Evolutionary conservation across 2,113 vertebrate species (phyloP).

Genomic region (Callionymus lyra): DNA sequence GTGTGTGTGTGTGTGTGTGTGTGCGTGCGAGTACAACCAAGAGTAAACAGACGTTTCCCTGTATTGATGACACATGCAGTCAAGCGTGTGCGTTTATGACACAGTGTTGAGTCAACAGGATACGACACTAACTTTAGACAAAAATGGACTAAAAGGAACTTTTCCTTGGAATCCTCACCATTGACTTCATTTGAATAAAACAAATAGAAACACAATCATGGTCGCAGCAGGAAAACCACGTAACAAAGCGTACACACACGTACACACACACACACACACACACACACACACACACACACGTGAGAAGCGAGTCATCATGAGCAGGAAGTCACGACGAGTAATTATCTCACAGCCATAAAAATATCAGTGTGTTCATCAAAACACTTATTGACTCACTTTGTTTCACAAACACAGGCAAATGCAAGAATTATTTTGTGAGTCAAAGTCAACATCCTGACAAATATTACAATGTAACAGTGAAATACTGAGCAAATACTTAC

Average conservation of each 20-base stretch:
- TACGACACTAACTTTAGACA: constrained; percentile 79
- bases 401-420: constrained; percentile 36
- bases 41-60: constrained; percentile 45
- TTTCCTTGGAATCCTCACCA: constrained; percentile 79
- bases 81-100: constrained; percentile 70
- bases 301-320: too few relatives aligned
- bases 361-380: too few relatives aligned
- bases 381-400: constrained; percentile 9
- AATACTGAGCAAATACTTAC: constrained; percentile 16
- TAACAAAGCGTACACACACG: neutral
- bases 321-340: too few relatives aligned
- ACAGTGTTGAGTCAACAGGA: constrained; percentile 96
- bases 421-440: constrained; percentile 1
- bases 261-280: neutral
- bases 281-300: too few relatives aligned
- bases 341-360: too few relatives aligned
- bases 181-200: constrained; percentile 23
- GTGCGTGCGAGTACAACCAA: constrained; percentile 23
- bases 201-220: neutral
- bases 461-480: neutral
- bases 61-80: constrained; percentile 46
- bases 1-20: neutral
- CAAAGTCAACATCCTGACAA: too few relatives aligned
- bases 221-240: neutral
- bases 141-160: constrained; percentile 75